Evolutionary conservation across 30 jellyfish, hydroid and myxozoan genomes (phyloP).

Genomic region (Turritopsis rubra): DNA sequence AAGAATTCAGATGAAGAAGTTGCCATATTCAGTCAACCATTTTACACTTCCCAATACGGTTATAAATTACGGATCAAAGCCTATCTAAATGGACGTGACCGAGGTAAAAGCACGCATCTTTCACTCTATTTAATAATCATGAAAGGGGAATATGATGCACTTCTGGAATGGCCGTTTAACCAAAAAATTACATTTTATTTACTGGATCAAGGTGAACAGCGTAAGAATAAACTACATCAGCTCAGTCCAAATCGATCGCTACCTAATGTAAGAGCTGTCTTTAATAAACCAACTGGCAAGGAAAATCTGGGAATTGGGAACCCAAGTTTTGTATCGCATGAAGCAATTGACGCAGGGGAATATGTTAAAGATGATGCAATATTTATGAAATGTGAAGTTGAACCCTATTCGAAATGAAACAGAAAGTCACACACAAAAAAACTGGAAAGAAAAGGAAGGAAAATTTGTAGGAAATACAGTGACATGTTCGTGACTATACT

Average conservation of each 20-base stretch:
- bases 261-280: constrained; percentile 91
- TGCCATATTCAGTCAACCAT: constrained; percentile 87
- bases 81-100: constrained; percentile 86
- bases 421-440: no score
- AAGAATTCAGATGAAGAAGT: constrained; percentile 76
- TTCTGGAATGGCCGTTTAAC: constrained; percentile 90
- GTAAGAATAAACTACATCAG: constrained; percentile 87
- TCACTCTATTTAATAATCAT: constrained; percentile 77
- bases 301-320: constrained; percentile 93
- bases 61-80: constrained; percentile 73
- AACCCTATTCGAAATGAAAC: constrained; percentile 33
- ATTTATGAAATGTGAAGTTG: constrained; percentile 76
- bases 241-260: constrained; percentile 90
- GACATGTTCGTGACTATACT: no score
- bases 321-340: constrained; percentile 96
- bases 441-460: background rate
- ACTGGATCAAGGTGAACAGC: constrained; percentile 83
- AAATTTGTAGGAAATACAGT: background rate
- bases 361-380: constrained; percentile 72
- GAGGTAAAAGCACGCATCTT: constrained; percentile 95
- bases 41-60: constrained; percentile 92
- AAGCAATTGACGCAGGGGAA: constrained; percentile 68
- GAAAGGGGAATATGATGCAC: constrained; percentile 92
- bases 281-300: constrained; percentile 71
- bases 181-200: constrained; percentile 76